Evolutionary conservation across 2,113 vertebrate genomes (phyloP).

Genomic region (Menura novaehollandiae): DNA sequence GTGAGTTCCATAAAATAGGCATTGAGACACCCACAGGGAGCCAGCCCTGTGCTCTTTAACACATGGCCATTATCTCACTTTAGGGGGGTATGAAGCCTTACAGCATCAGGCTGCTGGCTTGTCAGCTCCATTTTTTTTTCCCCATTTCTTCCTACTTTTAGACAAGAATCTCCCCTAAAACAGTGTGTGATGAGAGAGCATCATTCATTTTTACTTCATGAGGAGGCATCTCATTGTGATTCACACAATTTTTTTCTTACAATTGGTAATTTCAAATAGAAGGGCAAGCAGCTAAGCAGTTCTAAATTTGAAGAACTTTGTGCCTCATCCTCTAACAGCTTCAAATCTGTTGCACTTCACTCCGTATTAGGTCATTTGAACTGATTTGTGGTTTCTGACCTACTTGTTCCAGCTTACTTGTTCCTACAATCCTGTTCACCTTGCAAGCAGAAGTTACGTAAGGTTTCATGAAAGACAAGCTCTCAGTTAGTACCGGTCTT

Average conservation of each 20-base stretch:
- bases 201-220: accelerated
- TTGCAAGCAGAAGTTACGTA: not conserved
- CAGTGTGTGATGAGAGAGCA: not conserved
- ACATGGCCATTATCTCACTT: not conserved
- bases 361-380: not conserved
- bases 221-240: not conserved
- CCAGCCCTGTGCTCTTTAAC: not conserved
- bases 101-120: not conserved
- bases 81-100: not conserved
- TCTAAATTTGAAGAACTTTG: not conserved
- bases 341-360: not conserved
- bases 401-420: not conserved
- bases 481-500: not conserved
- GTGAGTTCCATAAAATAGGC: not conserved
- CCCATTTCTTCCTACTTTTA: not conserved
- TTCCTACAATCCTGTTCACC: not conserved
- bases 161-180: not conserved
- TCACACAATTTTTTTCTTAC: not conserved
- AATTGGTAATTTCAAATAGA: not conserved
- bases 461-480: not conserved
- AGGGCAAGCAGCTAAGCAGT: not conserved
- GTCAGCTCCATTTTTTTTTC: not conserved
- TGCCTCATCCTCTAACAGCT: not conserved
- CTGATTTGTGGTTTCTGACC: not conserved
- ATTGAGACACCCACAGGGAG: accelerated